Base-by-base conservation (phyloP, 2,888 invertebrate genomes). In the Volucella inflata region DNA sequence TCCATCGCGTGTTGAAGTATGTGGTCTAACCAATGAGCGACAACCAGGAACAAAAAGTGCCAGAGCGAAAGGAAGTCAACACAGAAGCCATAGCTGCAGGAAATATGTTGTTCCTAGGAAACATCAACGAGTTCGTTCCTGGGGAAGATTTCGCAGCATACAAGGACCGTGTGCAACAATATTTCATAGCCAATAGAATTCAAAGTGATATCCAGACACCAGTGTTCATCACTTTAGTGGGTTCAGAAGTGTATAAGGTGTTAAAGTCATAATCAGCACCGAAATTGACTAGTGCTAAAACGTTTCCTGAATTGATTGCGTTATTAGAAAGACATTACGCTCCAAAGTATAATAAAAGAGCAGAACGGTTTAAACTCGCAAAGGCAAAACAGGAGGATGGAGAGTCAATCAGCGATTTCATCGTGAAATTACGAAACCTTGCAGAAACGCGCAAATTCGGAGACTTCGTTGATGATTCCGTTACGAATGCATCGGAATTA, bases 371-470 rank as follows among this genome's bases (percentile, higher is more conserved):
- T 60, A 72, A 72, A 51, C 72, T 72, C 50, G 16, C 38, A 9
- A 72, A 50, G 36, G 65, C 67, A 8, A 79, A 36, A 16, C 80
- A 74, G 46, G 60, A 80, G 53, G 72, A 59, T 40, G 68, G 67
- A 16, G 68, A 80, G 55, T 51, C 60, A 21, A 57, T 80, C 0
- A 60, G 60, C 44, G 59, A 65, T 16, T 79, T 65, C 17, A 79
- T n/a, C n/a, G n/a, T n/a, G n/a, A n/a, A n/a, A n/a, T n/a, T n/a
- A n/a, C n/a, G n/a, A n/a, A n/a, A n/a, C n/a, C n/a, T n/a, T n/a
- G n/a, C n/a, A n/a, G n/a, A n/a, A n/a, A n/a, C n/a, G n/a, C n/a
- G n/a, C n/a, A 77, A 36, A 38, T 60, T 16, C 53, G 59, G 62
- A 68, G 53, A 77, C 62, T 60, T 59, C 60, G 8, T 44, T 60